Evolutionary conservation across 2,888 invertebrate species (phyloP).

Genomic region (Cantharis rufa): DNA sequence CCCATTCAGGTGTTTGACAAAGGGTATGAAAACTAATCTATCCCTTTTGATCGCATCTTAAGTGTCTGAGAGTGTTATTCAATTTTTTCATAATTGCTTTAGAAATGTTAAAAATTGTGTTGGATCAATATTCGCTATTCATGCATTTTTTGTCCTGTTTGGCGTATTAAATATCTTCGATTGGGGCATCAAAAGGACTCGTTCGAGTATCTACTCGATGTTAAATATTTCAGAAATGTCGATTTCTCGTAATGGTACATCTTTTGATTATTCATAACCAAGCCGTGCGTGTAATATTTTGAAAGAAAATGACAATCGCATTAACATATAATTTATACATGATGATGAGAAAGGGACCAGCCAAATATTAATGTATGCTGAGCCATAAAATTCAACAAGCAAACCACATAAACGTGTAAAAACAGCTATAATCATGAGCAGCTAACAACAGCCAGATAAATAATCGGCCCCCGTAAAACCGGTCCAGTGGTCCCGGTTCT

Average conservation of each 20-base stretch:
- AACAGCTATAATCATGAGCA: conserved; percentile 56
- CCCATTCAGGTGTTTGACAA: background rate
- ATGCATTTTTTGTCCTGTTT: background rate
- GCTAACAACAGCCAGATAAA: conserved; percentile 55
- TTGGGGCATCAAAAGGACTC: background rate
- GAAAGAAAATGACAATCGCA: conserved; percentile 19
- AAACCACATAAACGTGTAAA: conserved; percentile 56
- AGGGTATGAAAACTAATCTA: background rate
- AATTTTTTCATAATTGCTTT: background rate
- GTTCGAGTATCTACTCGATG: background rate
- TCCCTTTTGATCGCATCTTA: background rate
- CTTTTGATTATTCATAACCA: background rate
- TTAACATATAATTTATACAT: conserved; percentile 31
- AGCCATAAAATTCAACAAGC: conserved; percentile 54
- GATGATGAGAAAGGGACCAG: conserved; percentile 34
- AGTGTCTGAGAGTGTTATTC: background rate
- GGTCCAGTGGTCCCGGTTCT: conserved; percentile 48
- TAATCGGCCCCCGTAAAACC: conserved; percentile 52
- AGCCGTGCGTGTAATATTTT: background rate
- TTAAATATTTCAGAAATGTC: background rate
- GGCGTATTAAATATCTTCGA: background rate
- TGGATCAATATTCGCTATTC: background rate
- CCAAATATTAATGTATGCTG: conserved; percentile 53
- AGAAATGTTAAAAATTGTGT: background rate
- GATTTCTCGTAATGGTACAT: background rate